These are phyloP conservation scores for Netelia melanura DNA, from an alignment of 2,888 invertebrate species.

Conservation along the genomic window DNA sequence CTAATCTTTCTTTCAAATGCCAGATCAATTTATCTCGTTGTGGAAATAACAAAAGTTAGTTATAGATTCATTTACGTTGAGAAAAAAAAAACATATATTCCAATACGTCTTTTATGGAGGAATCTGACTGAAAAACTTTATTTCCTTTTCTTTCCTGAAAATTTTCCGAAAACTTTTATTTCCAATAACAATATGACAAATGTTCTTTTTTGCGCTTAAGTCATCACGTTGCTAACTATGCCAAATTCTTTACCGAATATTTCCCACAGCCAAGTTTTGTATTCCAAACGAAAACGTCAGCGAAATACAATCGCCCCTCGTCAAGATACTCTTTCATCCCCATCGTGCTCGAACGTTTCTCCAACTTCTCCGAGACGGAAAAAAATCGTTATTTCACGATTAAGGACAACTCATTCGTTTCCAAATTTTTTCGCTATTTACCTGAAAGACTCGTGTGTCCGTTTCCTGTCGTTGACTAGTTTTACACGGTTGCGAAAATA, in stretches of 20 bases:
- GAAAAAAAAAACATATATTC: not conserved
- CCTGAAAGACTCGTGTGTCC: slow-evolving; percentile 32
- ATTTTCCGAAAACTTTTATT: not conserved
- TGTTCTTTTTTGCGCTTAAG: not conserved
- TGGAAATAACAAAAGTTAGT: not conserved
- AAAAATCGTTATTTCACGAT: not conserved
- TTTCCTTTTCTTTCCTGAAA: not conserved
- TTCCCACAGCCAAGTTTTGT: slow-evolving; percentile 19
- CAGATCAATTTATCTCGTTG: not conserved
- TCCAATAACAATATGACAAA: not conserved
- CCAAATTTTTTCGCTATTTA: slow-evolving; percentile 22
- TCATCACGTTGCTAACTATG: slow-evolving; percentile 16
- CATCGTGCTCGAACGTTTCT: no score
- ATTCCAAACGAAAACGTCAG: not conserved
- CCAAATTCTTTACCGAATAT: slow-evolving; percentile 7
- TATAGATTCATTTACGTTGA: not conserved
- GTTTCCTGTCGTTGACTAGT: slow-evolving; percentile 19
- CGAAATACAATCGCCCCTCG: not conserved
- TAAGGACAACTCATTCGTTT: slow-evolving; percentile 8
- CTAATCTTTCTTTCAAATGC: no score
- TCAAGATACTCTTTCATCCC: no score
- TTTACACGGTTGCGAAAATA: slow-evolving; percentile 1
- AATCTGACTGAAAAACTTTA: not conserved
- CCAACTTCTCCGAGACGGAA: not conserved
- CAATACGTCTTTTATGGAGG: not conserved